Base-by-base conservation (phyloP, 2,888 invertebrate genomes). In the Sinohyriopsis cumingii region DNA sequence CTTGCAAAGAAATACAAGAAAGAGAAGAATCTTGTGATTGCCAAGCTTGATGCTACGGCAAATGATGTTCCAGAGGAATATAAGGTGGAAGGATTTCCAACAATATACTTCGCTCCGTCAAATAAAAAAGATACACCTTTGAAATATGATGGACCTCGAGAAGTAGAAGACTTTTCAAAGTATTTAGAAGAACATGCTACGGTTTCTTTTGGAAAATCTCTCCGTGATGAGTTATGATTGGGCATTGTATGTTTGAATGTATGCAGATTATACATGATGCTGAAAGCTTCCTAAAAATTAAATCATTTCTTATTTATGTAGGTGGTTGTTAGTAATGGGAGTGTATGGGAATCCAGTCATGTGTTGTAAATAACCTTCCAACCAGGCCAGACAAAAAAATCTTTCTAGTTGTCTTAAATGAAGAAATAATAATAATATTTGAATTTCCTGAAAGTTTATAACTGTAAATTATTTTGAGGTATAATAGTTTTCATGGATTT, bases 51-150 rank as follows among this genome's bases (percentile, higher is more conserved):
- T 73, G 91, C 91, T 7, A 91, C 91, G 3, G 89, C 89, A 33
- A 92, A 92, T 79, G 92, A 91, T 77, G 87, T 86, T 18, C 85
- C 92, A 5, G 90, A 89, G 56, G 85, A 76, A 24, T 89, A 77
- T 72, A 73, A 69, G 70, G 86, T 91, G 55, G 80, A 88, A 22
- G 92, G 92, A 3, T 93, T 90, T 80, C 92, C 92, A 18, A 92
- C 92, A 0, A 87, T 91, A 55, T 91, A 90, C 76, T 91, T 90
- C 77, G 87, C 90, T 5, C 88, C 90, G 15, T 80, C 82, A 25
- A 82, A 83, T 63, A 84, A 80, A 66, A 90, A 91, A 75, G 79
- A 88, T 3, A 85, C 86, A 33, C 90, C 91, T 4, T 73, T 90
- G 24, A 83, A 87, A 63, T 91, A 87, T 77, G 87, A 88, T 4